Base-by-base conservation (phyloP, 2,797 vertebrate genomes). In the Echeneis naucrates region DNA sequence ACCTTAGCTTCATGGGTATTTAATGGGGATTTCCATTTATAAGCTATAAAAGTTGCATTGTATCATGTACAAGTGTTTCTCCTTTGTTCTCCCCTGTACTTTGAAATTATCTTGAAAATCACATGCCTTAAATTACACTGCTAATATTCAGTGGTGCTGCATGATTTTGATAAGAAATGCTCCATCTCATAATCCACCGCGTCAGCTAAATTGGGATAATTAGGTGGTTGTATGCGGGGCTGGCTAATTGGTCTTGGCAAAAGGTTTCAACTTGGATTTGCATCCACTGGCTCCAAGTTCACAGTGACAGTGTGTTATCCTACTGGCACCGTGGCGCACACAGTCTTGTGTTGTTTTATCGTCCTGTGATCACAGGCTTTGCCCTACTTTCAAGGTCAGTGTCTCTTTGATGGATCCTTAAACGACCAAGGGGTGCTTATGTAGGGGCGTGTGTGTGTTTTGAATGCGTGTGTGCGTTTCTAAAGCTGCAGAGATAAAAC, bases 191-290 rank as follows among this genome's bases (percentile, higher is more conserved):
- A 88, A 88, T 87, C 70, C 72, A 75, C 70, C 67, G 56, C 86
- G 78, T 84, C 83, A 86, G 80, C 81, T 89, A 81, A 88, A 85
- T 86, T 85, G 77, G 30, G 35, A 35, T 85, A 89, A 87, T 87
- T 80, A 90, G 77, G 63, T 68, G 61, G 72, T 65, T 45, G 23
- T 66, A 87, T 77, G 67, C 81, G 47, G 68, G 48, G 59, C 48
- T 4, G 59, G 56, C 38, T 84, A 86, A 89, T 86, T 90, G 79
- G 69, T 78, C 72, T 64, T 83, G 82, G 77, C 66, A 79, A 67
- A 74, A 71, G 60, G 75, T 84, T 84, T 77, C 51, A 68, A 81
- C 45, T 55, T 55, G 75, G 77, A 76, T 86, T 82, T 72, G 72
- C 59, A 77, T 65, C 68, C 56, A 51, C 35, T 69, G 64, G 76